Percentiles rank a stretch among this genome's conserved stretches.
Conservation (phyloP, 2,888 invertebrate species). For the Cheilosia grossa region DNA sequence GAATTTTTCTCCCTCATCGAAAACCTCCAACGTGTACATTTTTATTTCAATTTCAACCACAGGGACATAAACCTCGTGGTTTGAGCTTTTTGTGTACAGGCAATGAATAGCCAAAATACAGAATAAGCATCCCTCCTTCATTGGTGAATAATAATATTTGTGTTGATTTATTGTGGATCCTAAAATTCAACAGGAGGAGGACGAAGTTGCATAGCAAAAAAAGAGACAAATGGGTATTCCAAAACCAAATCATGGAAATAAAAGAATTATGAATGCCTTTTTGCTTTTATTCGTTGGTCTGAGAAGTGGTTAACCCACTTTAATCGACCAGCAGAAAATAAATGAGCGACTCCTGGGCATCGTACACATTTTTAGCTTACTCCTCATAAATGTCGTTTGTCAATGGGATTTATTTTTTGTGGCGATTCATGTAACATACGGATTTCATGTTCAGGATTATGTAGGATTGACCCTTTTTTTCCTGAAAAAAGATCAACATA, state of each 20-base stretch:
- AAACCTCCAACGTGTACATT: too few species aligned
- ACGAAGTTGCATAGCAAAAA: too few species aligned
- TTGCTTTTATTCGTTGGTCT: not conserved
- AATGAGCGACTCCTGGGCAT: not conserved
- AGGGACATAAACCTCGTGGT: too few species aligned
- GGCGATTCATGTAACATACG: not conserved
- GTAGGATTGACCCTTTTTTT: not conserved
- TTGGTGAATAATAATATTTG: too few species aligned
- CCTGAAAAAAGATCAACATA: not conserved
- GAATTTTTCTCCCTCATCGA: too few species aligned
- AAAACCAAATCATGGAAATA: not conserved
- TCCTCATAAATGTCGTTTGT: not conserved
- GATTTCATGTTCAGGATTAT: not conserved
- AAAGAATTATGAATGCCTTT: not conserved
- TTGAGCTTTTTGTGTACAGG: too few species aligned
- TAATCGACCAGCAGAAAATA: not conserved
- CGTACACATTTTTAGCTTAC: not conserved
- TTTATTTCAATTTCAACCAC: too few species aligned
- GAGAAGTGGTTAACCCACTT: constrained; percentile 6
- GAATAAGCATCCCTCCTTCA: too few species aligned
- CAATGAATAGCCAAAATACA: too few species aligned
- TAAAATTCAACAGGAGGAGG: too few species aligned
- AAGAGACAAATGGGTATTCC: not conserved
- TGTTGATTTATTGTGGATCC: too few species aligned
- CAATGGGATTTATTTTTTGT: not conserved